Base-by-base conservation (phyloP, 2,888 invertebrate genomes). In the Brachypalpus laphriformis region DNA sequence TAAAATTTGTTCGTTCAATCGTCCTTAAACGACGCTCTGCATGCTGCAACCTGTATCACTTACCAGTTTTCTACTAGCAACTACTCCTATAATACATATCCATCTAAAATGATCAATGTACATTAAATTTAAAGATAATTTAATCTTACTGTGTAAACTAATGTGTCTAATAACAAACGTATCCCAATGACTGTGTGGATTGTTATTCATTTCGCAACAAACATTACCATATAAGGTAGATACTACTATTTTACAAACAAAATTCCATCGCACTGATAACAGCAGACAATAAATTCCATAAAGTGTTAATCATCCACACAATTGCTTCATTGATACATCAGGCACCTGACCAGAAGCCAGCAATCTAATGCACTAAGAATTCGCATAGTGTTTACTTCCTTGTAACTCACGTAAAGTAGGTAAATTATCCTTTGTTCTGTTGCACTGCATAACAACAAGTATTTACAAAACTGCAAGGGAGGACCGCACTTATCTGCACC, bases 391-490 rank as follows among this genome's bases (percentile, higher is more conserved):
- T 40, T 14, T 40, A 40, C 40, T 40, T 40, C 14, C 40, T 14
- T 8, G 28, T n/a, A 28, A 47, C 45, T 3, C 14, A 4, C 56
- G 16, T 25, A 40, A n/a, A 37, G 68, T 51, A 28, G 22, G 49
- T 47, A 42, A 68, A 74, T 54, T 68, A 57, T 71, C 71, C 56
- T 57, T 71, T 54, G 63, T 57, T 57, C 45, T 31, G 56, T 59
- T 59, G 28, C 28, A 40, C 31, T 22, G 16, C 40, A 63, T 25
- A 20, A 16, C 28, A 51, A 9, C 45, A 72, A 37, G 14, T 49
- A 14, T 16, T 49, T 20, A 31, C 14, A 34, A 66, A 71, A 71
- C 18, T 82, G 65, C 77, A 82, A 71, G 51, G 77, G 59, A 77
- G 49, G 51, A 34, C 40, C 54, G 61, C 61, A 78, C 45, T 72